These are phyloP conservation scores for Heterotilapia buettikoferi DNA, from an alignment of 2,113 vertebrate genomes.

Conservation along the genomic window DNA sequence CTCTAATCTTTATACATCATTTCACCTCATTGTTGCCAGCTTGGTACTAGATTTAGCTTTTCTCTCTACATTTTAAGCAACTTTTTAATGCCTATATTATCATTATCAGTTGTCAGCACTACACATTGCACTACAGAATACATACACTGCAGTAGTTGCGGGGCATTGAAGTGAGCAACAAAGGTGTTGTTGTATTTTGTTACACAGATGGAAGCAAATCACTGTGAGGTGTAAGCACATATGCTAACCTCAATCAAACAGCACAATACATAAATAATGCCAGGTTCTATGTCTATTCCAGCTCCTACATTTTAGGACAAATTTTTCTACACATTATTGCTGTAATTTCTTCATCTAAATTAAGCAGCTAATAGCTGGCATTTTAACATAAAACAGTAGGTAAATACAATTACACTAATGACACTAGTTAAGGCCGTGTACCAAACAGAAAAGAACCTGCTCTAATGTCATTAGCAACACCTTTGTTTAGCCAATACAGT, in stretches of 20 bases:
- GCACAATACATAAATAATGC: not conserved
- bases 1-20: not conserved
- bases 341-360: not conserved
- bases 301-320: not conserved
- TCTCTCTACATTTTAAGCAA: not conserved
- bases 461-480: not conserved
- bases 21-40: not conserved
- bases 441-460: not conserved
- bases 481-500: not conserved
- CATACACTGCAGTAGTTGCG: not conserved
- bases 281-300: not conserved
- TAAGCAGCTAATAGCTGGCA: not conserved
- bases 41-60: not conserved
- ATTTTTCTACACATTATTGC: not conserved
- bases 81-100: not conserved
- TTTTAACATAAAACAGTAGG: not conserved
- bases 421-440: not conserved
- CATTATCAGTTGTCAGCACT: not conserved
- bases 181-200: not conserved
- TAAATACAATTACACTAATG: not conserved
- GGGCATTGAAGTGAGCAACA: not conserved
- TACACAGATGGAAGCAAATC: not conserved
- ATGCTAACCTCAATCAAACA: not conserved
- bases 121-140: not conserved
- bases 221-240: not conserved